Evolutionary conservation across 1,140 invertebrate species (phyloP).

Genomic region (Chrysoperla carnea): DNA sequence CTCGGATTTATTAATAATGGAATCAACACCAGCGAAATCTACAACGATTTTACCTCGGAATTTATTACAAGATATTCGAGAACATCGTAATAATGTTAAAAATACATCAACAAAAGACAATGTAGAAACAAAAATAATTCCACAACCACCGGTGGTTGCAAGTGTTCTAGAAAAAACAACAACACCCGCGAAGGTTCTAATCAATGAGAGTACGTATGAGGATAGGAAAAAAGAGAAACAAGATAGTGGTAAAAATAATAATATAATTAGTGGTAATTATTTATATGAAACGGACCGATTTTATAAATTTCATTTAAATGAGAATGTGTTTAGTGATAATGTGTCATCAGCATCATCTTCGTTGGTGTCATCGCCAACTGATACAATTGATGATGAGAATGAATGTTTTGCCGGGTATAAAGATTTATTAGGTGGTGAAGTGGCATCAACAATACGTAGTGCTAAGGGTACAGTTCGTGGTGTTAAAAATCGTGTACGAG

Average conservation of each 20-base stretch:
- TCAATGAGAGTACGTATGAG: constrained; percentile 49
- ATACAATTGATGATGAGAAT: constrained; percentile 28
- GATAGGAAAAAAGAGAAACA: constrained; percentile 27
- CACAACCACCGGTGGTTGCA: background rate
- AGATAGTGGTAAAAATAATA: constrained; percentile 6
- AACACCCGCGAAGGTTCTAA: constrained; percentile 25
- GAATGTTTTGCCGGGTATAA: constrained; percentile 67
- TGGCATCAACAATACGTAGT: constrained; percentile 62
- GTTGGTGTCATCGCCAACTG: background rate
- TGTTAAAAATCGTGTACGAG: constrained; percentile 82
- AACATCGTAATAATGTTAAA: constrained; percentile 26
- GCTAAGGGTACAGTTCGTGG: constrained; percentile 80
- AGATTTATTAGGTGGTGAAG: constrained; percentile 46
- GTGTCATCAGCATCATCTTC: constrained; percentile 16
- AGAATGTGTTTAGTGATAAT: constrained; percentile 40
- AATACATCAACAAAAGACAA: constrained; percentile 12
- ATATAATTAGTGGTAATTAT: constrained; percentile 23
- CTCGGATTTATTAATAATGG: constrained; percentile 22
- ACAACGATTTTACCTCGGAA: constrained; percentile 27
- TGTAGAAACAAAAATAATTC: constrained; percentile 22
- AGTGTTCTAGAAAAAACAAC: background rate
- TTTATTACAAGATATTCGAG: constrained; percentile 38
- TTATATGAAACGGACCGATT: constrained; percentile 54
- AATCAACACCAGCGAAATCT: constrained; percentile 2
- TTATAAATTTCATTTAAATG: constrained; percentile 68